Evolutionary conservation across 2,888 invertebrate genomes (phyloP).

Genomic region (Sabellastarte sp.): DNA sequence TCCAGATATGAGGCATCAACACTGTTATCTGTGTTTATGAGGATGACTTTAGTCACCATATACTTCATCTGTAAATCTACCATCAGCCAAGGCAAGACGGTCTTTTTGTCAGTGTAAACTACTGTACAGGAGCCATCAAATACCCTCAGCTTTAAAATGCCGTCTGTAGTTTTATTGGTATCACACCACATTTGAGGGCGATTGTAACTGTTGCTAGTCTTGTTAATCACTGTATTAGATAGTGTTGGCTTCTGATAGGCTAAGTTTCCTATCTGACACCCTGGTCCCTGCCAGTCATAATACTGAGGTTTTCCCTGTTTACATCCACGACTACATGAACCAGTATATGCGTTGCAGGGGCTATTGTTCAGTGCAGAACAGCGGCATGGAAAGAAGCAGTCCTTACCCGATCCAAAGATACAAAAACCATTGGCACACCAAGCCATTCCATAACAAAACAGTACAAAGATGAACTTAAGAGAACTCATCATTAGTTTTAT

Average conservation of each 20-base stretch:
- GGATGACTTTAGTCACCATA: neutral
- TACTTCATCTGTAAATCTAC: neutral
- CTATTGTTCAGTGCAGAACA: too few relatives aligned
- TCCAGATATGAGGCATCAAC: neutral
- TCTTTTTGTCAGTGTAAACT: neutral
- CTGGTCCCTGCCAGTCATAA: too few relatives aligned
- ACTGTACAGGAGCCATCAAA: neutral
- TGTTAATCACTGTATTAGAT: neutral
- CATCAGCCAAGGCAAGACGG: neutral
- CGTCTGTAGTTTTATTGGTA: neutral
- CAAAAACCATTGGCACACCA: too few relatives aligned
- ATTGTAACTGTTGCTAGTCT: neutral
- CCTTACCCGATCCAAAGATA: too few relatives aligned
- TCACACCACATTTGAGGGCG: neutral
- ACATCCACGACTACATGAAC: too few relatives aligned
- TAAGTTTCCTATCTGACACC: neutral
- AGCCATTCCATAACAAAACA: too few relatives aligned
- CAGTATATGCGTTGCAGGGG: too few relatives aligned
- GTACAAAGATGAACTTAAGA: too few relatives aligned
- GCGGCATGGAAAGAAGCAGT: too few relatives aligned
- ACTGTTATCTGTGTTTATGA: neutral
- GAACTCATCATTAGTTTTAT: too few relatives aligned
- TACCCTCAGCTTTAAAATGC: neutral
- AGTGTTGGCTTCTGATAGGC: neutral
- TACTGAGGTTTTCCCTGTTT: too few relatives aligned